Evolutionary conservation across 2,888 invertebrate genomes (phyloP).

Genomic region (Portevinia maculata): DNA sequence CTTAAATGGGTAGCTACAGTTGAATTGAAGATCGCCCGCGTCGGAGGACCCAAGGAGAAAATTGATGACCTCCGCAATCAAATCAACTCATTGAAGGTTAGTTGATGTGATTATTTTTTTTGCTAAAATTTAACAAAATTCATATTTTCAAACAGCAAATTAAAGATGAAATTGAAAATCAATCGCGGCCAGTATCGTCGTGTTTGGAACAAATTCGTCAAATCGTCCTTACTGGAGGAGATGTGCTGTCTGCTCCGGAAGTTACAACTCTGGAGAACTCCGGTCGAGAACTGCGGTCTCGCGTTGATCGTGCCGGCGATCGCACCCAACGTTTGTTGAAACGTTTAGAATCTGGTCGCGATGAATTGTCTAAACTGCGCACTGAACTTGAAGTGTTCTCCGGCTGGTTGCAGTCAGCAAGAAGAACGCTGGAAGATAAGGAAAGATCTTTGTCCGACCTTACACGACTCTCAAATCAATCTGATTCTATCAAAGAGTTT

Average conservation of each 20-base stretch:
- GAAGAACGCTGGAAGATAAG: constrained; percentile 91
- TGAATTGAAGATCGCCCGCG: constrained; percentile 92
- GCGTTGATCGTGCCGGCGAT: constrained; percentile 92
- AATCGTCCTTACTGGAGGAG: constrained; percentile 93
- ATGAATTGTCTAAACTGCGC: constrained; percentile 94
- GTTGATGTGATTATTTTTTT: too few relatives aligned
- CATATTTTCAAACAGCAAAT: constrained; percentile 87
- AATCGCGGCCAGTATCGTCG: constrained; percentile 91
- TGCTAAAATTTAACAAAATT: too few relatives aligned
- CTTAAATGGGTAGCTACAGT: constrained; percentile 94
- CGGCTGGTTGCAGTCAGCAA: constrained; percentile 92
- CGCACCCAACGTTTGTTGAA: constrained; percentile 91
- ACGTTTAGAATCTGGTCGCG: constrained; percentile 90
- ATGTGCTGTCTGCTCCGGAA: constrained; percentile 96
- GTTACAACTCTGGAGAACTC: constrained; percentile 93
- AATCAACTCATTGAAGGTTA: constrained; percentile 93
- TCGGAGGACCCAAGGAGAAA: constrained; percentile 93
- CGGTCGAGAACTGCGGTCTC: constrained; percentile 91
- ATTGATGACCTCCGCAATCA: constrained; percentile 94
- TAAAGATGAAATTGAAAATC: constrained; percentile 94
- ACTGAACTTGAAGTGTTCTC: constrained; percentile 92
- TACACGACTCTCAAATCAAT: constrained; percentile 87
- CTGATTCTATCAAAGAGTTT: constrained; percentile 93
- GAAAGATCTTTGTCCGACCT: constrained; percentile 92
- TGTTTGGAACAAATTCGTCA: constrained; percentile 95